Conservation (phyloP, 2,113 vertebrate genomes). For the Pollimyrus isidori region DNA sequence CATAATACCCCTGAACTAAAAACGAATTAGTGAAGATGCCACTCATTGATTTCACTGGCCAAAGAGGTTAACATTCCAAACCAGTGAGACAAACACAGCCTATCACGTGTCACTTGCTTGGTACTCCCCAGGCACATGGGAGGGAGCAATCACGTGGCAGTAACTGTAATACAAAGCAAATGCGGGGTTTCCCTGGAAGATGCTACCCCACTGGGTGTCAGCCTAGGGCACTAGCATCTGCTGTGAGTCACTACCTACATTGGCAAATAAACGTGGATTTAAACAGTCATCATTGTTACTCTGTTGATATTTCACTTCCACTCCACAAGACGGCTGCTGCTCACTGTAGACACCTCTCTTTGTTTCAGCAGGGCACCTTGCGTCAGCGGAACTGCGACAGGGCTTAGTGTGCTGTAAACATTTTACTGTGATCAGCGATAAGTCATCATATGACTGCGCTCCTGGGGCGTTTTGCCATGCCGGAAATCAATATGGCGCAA, state of each 20-base stretch:
- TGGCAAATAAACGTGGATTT: background rate
- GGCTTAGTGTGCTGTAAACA: conserved; percentile 8
- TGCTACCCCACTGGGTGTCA: background rate
- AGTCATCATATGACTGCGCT: background rate
- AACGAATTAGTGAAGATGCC: background rate
- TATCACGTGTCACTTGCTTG: background rate
- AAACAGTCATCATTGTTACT: background rate
- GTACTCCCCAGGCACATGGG: background rate
- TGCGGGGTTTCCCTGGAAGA: background rate
- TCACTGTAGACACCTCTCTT: background rate
- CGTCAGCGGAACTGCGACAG: background rate
- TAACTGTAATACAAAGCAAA: background rate
- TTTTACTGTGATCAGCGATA: background rate
- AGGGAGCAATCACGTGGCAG: background rate
- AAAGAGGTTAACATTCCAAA: background rate
- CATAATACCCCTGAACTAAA: background rate
- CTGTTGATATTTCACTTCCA: background rate
- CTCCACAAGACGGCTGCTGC: background rate
- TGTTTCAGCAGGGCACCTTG: background rate
- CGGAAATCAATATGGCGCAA: background rate
- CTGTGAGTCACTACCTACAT: background rate
- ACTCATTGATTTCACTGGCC: conserved; percentile 9
- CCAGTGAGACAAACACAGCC: background rate
- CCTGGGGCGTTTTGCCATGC: background rate
- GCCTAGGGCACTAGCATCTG: background rate